A percentile compares a stretch with the other conserved stretches of the same genome.
phyloP scores from a whole-genome alignment of 2,797 vertebrate genomes.

The Gallinago solitaria region DNA sequence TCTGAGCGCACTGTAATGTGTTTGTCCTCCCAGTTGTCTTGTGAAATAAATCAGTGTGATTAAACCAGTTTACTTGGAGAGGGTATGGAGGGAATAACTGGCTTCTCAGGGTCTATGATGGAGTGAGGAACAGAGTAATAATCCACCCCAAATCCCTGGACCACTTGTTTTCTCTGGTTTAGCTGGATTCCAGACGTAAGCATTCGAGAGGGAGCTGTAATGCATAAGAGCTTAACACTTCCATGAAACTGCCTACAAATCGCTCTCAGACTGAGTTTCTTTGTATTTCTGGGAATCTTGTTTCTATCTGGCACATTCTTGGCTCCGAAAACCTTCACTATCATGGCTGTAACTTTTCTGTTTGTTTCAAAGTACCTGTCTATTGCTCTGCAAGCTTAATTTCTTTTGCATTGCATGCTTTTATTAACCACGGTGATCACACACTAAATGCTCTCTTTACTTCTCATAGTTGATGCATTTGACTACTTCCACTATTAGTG shows the following conservation, averaged over 20 bases:
- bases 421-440: background rate
- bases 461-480: background rate
- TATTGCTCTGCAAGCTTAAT: background rate
- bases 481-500: background rate
- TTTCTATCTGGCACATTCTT: background rate
- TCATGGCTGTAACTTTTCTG: background rate
- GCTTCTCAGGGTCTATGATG: background rate
- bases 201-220: background rate
- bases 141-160: background rate
- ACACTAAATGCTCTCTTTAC: background rate
- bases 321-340: background rate
- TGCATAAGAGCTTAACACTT: rapidly evolving
- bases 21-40: background rate
- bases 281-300: background rate
- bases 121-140: background rate
- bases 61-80: background rate
- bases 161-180: background rate
- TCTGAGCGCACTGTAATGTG: rapidly evolving
- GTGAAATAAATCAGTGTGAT: rapidly evolving
- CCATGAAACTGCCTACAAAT: background rate
- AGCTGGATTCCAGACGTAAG: background rate
- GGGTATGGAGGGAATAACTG: background rate
- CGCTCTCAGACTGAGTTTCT: background rate
- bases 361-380: background rate
- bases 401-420: background rate